These are phyloP conservation scores for Ptilorrhoa leucosticta DNA, from an alignment of 2,113 vertebrate genomes.

Conservation along the genomic window DNA sequence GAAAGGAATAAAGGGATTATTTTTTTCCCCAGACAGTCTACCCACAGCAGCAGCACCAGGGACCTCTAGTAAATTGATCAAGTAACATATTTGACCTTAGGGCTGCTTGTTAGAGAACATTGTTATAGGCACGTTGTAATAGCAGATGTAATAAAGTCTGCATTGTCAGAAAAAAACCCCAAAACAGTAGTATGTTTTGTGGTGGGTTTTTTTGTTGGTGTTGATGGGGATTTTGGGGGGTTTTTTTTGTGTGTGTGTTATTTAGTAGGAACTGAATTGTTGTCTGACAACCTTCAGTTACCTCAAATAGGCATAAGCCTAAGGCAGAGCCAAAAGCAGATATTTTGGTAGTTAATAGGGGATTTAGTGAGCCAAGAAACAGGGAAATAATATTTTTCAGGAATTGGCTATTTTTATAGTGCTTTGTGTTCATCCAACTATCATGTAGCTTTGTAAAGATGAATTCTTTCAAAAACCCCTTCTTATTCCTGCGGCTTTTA, in stretches of 20 bases:
- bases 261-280: not conserved
- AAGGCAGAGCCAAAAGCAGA: slow-evolving; percentile 31
- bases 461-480: not conserved
- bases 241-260: not conserved
- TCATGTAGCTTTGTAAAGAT: not conserved
- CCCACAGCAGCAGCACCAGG: not conserved
- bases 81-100: slow-evolving; percentile 49
- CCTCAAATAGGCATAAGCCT: not conserved
- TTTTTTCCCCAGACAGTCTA: not conserved
- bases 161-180: not conserved
- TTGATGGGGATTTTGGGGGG: not conserved
- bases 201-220: not conserved
- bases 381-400: not conserved
- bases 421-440: not conserved
- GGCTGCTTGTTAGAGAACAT: slow-evolving; percentile 48
- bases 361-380: not conserved
- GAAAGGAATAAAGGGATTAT: slow-evolving; percentile 40
- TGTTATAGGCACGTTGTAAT: slow-evolving; percentile 32
- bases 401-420: not conserved
- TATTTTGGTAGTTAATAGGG: not conserved
- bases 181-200: not conserved
- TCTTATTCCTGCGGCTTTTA: not conserved
- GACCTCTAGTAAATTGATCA: slow-evolving; percentile 56
- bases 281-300: slow-evolving; percentile 31
- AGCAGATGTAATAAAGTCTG: slow-evolving; percentile 43